A percentile compares a stretch with the other conserved stretches of the same genome.
Evolutionary conservation across 1,140 invertebrate genomes (phyloP).

Genomic region (Hypsibius dujardini): DNA sequence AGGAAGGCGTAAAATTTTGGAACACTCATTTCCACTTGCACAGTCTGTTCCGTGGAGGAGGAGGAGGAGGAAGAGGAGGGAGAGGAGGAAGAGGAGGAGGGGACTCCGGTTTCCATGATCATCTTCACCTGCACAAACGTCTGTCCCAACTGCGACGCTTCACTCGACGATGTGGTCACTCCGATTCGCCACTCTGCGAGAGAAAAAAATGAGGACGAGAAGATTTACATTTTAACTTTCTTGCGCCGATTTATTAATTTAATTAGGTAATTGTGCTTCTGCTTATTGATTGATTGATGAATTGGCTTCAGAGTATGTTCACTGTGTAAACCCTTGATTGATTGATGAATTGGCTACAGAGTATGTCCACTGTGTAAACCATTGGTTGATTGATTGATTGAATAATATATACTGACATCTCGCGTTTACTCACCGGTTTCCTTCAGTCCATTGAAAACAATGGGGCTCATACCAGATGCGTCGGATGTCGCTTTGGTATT

Average conservation of each 20-base stretch:
- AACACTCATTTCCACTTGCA: constrained; percentile 1
- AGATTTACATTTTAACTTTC: neutral
- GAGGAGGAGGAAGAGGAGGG: neutral
- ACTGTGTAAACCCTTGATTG: too few relatives aligned
- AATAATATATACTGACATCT: too few relatives aligned
- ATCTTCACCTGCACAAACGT: constrained; percentile 15
- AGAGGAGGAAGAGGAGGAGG: neutral
- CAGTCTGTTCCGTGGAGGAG: neutral
- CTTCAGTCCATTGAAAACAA: constrained; percentile 1
- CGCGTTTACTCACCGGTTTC: neutral
- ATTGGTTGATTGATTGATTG: too few relatives aligned
- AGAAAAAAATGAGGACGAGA: neutral
- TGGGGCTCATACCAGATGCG: neutral
- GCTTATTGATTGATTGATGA: too few relatives aligned
- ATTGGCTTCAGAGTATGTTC: too few relatives aligned
- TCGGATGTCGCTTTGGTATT: too few relatives aligned
- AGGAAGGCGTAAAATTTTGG: constrained; percentile 10
- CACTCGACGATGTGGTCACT: constrained; percentile 11
- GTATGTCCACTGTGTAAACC: too few relatives aligned
- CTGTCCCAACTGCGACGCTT: neutral
- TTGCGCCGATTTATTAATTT: too few relatives aligned
- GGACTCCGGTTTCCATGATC: neutral
- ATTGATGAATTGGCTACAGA: too few relatives aligned
- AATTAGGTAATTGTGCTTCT: too few relatives aligned
- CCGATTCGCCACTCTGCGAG: constrained; percentile 4